Evolutionary conservation across 2,113 vertebrate species (phyloP), one percentile per base, ranked within the genome.

Genomic region (Chionis minor): DNA sequence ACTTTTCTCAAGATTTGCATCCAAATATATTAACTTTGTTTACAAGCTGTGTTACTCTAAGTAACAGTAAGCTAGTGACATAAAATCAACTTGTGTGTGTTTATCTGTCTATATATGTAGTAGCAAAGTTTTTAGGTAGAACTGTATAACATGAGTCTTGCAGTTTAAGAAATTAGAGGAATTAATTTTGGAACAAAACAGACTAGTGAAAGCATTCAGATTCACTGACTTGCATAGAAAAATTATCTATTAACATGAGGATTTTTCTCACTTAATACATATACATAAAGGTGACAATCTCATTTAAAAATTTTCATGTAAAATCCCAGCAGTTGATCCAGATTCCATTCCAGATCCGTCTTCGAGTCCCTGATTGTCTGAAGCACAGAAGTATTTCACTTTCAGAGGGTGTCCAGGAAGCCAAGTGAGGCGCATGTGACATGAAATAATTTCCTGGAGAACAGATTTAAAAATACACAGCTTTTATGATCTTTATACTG

Each of bases 361-460:
- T 0, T 95, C 86, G 2, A 27, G 30, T 4, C 10, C 8, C 55
- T 65, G 94, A 32, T 63, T 91, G 20, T 74, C 12, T 2, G 92
- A 7, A 9, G 81, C 52, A 38, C 98, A 98, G 24, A 83, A 92
- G 44, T 98, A 97, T 54, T 98, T 98, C 70, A 98, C 97, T 38
- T 72, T 97, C 44, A 96, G 83, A 4, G 97, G 80, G 44, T 65
- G 96, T 10, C 73, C 58, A 0, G 98, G 97, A 18, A 81, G 92
- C 98, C 98, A 99, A 32, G 72, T 65, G 89, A 98, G 59, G 72
- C 95, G 97, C 85, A 98, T 87, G 27, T 70, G 96, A 12, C 98
- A 99, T 8, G 94, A 81, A 5, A 98, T 26, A 3, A 98, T 98
- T 47, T 97, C 95, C 98, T 99, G 94, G 11, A 45, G 92, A 69